phyloP scores from a whole-genome alignment of 2,797 vertebrate species.

The Pempheris klunzingeri region DNA sequence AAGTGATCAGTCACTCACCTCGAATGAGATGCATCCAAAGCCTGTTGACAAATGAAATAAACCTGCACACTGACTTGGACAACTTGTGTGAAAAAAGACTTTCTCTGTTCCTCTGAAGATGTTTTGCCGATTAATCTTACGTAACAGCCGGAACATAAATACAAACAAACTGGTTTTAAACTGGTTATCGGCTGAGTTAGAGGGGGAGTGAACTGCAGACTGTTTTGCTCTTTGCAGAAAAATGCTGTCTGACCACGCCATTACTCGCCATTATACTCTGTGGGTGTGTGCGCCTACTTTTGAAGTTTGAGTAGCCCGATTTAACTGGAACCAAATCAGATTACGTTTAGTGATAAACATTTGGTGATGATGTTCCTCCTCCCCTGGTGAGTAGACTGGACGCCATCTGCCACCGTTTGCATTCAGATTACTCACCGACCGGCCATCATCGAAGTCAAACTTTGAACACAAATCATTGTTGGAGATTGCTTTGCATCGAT shows the following conservation, averaged over 20 bases:
- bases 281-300: neutral
- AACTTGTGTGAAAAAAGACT: neutral
- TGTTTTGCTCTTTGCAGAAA: neutral
- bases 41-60: too few relatives aligned
- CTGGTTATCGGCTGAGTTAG: neutral
- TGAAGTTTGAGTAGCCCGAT: neutral
- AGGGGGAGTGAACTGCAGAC: neutral
- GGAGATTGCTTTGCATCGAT: slow-evolving; percentile 35
- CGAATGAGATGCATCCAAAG: neutral
- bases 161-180: slow-evolving; percentile 28
- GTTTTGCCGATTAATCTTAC: neutral
- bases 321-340: neutral
- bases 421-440: slow-evolving; percentile 42
- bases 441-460: slow-evolving; percentile 23
- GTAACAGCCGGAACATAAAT: neutral
- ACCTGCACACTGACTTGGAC: neutral
- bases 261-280: neutral
- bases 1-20: neutral
- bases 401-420: slow-evolving; percentile 53
- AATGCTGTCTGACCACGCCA: neutral
- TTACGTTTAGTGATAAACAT: slow-evolving; percentile 14
- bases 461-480: slow-evolving; percentile 7
- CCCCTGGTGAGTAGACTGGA: slow-evolving; percentile 16
- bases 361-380: slow-evolving; percentile 38
- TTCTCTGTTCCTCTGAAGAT: neutral